A percentile compares a stretch with the other conserved stretches of the same genome.
phyloP scores from a whole-genome alignment of 2,888 invertebrate species.

The Heliconius ethilla region DNA sequence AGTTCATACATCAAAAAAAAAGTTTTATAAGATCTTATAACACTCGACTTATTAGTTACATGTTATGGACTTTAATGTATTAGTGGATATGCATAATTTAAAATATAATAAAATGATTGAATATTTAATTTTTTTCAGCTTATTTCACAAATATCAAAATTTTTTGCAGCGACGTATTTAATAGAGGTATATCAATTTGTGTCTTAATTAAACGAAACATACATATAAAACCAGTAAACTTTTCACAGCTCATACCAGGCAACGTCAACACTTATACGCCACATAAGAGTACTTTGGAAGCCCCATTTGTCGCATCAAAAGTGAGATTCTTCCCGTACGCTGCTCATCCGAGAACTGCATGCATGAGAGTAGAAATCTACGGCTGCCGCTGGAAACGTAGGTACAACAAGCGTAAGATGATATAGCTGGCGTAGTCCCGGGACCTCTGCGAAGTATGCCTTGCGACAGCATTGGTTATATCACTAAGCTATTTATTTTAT shows the following conservation, averaged over 20 bases:
- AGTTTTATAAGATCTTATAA: too few species aligned
- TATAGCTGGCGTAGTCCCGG: conserved; percentile 64
- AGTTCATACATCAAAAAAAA: too few species aligned
- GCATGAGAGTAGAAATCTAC: conserved; percentile 95
- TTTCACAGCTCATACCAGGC: conserved; percentile 85
- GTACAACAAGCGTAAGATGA: conserved; percentile 58
- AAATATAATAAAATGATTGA: too few species aligned
- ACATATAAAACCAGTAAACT: neutral
- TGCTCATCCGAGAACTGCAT: conserved; percentile 91
- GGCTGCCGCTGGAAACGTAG: conserved; percentile 87
- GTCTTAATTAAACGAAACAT: neutral
- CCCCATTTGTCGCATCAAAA: conserved; percentile 92
- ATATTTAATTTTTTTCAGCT: too few species aligned
- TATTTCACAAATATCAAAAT: neutral
- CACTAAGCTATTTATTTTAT: conserved; percentile 26
- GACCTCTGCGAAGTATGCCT: conserved; percentile 55
- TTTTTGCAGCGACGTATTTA: neutral
- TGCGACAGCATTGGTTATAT: conserved; percentile 30
- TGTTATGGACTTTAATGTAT: too few species aligned
- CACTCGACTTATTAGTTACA: too few species aligned
- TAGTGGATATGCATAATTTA: too few species aligned
- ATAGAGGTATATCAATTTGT: neutral
- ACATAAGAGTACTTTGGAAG: conserved; percentile 86
- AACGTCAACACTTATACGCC: conserved; percentile 90
- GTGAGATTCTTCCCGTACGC: conserved; percentile 95